Conservation (phyloP, 2,113 vertebrate genomes). For the Muscicapa adusta region DNA sequence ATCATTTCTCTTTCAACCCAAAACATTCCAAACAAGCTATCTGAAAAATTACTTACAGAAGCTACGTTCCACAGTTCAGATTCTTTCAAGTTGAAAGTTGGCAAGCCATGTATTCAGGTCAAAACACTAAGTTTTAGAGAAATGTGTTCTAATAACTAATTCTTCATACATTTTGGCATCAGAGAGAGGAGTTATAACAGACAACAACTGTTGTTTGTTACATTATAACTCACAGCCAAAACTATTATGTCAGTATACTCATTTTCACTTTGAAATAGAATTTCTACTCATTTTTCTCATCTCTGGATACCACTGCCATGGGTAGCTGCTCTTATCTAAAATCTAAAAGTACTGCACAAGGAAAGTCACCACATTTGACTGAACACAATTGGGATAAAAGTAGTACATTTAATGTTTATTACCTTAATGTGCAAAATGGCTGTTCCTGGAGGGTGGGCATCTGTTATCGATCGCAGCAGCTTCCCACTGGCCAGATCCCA, state of each 20-base stretch:
- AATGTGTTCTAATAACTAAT: background rate
- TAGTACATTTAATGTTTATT: background rate
- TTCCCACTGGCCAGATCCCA: slow-evolving; percentile 98
- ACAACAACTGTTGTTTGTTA: background rate
- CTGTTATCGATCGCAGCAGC: slow-evolving; percentile 91
- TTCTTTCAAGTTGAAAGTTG: background rate
- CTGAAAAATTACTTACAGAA: background rate
- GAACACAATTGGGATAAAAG: background rate
- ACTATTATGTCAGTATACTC: background rate
- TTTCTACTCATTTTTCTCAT: background rate
- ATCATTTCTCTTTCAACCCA: background rate
- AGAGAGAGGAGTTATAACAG: background rate
- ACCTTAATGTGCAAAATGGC: slow-evolving; percentile 96
- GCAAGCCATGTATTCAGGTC: background rate
- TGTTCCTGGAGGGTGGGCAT: slow-evolving; percentile 95
- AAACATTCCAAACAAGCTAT: background rate
- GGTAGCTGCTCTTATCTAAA: background rate
- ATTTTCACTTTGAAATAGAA: background rate
- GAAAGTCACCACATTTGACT: background rate
- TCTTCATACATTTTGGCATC: background rate
- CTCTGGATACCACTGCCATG: background rate
- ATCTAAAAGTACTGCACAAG: background rate
- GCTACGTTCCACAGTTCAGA: background rate
- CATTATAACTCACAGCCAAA: background rate
- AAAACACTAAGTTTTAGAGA: background rate